Evolutionary conservation across 2,888 invertebrate genomes (phyloP).

Genomic region (Clunio marinus): DNA sequence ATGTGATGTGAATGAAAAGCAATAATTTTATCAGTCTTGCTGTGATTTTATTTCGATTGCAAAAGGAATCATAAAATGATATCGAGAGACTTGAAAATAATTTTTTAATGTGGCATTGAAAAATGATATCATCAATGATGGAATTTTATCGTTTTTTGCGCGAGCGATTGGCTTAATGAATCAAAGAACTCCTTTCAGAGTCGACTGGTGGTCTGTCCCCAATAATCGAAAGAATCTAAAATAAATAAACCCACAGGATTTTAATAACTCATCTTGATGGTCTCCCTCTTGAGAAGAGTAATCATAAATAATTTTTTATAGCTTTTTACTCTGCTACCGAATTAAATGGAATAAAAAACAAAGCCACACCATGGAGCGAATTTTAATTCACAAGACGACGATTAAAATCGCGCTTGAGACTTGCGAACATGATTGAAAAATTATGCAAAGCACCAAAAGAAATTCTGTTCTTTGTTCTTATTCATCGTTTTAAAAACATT

Average conservation of each 20-base stretch:
- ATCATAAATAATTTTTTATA: conserved; percentile 4
- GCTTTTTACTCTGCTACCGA: neutral
- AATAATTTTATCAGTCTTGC: conserved; percentile 8
- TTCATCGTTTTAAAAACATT: no score
- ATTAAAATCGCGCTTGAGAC: neutral
- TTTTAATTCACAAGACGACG: neutral
- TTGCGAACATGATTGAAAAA: conserved; percentile 1
- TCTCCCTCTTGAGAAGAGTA: neutral
- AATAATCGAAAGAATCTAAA: neutral
- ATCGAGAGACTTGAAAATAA: neutral
- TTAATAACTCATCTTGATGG: conserved; percentile 14
- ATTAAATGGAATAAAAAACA: neutral
- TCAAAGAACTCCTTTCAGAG: neutral
- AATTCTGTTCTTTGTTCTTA: neutral
- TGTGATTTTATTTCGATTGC: conserved; percentile 3
- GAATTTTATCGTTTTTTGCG: neutral
- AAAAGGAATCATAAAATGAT: no score
- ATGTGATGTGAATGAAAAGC: conserved; percentile 10
- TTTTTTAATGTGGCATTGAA: neutral
- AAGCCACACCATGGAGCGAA: neutral
- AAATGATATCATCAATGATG: neutral
- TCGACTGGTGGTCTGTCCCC: conserved; percentile 7
- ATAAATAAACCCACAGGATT: conserved; percentile 7
- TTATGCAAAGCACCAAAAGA: conserved; percentile 6
- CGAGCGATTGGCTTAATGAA: neutral